phyloP scores from a whole-genome alignment of 2,888 invertebrate species.

The Mactromeris polynyma region DNA sequence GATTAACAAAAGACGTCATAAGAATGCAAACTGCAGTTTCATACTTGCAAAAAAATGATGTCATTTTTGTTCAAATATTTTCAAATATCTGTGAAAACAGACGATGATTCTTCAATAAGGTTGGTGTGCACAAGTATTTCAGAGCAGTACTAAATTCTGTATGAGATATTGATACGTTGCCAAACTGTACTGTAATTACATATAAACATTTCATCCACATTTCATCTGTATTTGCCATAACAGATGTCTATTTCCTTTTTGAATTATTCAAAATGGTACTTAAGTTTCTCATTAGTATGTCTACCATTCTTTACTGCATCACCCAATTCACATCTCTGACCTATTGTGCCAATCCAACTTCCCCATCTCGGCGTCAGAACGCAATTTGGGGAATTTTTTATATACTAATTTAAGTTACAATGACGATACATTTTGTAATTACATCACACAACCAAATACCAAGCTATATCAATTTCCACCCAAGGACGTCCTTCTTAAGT shows the following conservation, averaged over 20 bases:
- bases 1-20: no score
- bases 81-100: no score
- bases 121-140: no score
- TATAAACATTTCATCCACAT: neutral
- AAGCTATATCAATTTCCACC: neutral
- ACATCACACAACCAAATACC: neutral
- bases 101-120: no score
- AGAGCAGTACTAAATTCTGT: no score
- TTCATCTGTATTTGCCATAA: neutral
- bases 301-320: neutral
- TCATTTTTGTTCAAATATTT: no score
- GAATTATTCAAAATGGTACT: slow-evolving; percentile 15
- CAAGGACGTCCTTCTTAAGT: neutral
- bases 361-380: neutral
- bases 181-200: slow-evolving; percentile 6
- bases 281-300: neutral
- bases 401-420: neutral
- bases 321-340: neutral
- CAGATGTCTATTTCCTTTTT: neutral
- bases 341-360: neutral
- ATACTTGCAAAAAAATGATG: no score
- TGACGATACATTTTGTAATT: neutral
- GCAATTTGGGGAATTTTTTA: neutral
- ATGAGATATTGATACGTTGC: neutral
- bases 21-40: no score